Conservation (phyloP, 2,113 vertebrate genomes). For the Tiliqua scincoides region DNA sequence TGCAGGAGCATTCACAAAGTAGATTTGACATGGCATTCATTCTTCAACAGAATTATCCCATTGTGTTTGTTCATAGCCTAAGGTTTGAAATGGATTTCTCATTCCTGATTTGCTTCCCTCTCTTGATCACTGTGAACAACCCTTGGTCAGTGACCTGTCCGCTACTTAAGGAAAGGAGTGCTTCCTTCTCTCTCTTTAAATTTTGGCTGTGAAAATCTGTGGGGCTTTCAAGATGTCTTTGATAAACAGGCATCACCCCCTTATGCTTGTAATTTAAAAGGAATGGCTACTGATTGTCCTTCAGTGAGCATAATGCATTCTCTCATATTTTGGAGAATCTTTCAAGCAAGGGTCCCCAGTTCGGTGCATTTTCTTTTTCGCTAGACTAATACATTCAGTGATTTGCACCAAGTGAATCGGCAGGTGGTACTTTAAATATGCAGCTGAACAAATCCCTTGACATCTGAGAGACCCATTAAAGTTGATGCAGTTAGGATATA, state of each 20-base stretch:
- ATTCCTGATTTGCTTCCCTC: not conserved
- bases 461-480: not conserved
- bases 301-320: not conserved
- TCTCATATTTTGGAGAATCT: not conserved
- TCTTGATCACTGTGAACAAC: conserved; percentile 3
- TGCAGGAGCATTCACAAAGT: not conserved
- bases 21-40: conserved; percentile 9
- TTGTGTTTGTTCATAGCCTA: conserved; percentile 18
- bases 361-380: not conserved
- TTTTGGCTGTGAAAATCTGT: not conserved
- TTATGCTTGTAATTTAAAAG: not conserved
- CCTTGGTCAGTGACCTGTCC: not conserved
- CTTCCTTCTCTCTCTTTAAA: not conserved
- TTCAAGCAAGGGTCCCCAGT: not conserved
- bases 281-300: not conserved
- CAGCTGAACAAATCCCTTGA: not conserved
- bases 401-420: not conserved
- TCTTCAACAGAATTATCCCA: conserved; percentile 12
- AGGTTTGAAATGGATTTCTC: conserved; percentile 22
- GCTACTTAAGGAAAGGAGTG: not conserved
- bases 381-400: not conserved
- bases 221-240: not conserved
- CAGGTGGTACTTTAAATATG: too few species aligned
- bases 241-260: not conserved
- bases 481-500: not conserved